Base-by-base conservation (phyloP, 2,113 vertebrate species). In the Pomatostomus ruficeps region DNA sequence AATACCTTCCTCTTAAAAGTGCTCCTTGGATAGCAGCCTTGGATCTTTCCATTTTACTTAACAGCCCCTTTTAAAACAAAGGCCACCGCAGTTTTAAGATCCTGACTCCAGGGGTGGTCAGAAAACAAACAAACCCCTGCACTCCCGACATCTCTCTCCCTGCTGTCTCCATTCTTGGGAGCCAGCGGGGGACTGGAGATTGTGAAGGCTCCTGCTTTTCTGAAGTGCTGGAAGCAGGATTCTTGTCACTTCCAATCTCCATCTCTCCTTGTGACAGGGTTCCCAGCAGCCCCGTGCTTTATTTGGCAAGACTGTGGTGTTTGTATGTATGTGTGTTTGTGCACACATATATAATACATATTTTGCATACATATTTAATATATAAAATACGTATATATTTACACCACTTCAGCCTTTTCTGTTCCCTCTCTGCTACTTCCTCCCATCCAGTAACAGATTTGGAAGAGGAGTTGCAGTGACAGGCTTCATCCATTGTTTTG, bases 141-240 rank as follows among this genome's bases (percentile, higher is more conserved):
- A 6, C 75, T 65, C 93, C 43, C 1, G 0, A 81, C 31, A 21
- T 66, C 88, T 61, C 63, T 95, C 72, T 96, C 91, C 95, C 91
- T 74, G 95, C 96, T 95, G 93, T 71, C 93, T 95, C 93, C 88
- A 77, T 96, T 95, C 94, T 93, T 88, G 91, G 78, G 63, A 96
- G 59, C 40, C 96, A 94, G 96, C 82, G 0, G 96, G 96, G 61
- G 88, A 91, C 72, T 89, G 72, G 78, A 91, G 82, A 93, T 96
- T 91, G 96, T 20, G 5, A 94, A 86, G 77, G 52, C 90, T 97
- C 46, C 87, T 45, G 95, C 88, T 91, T 85, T 75, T 86, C 88
- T 45, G 43, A 88, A 93, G 61, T 1, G 61, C 93, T 94, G 72
- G 88, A 88, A 95, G 90, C 94, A 82, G 93, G 91, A 89, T 81